phyloP scores from a whole-genome alignment of 2,888 invertebrate species.

The Himalopsyche tibetana region DNA sequence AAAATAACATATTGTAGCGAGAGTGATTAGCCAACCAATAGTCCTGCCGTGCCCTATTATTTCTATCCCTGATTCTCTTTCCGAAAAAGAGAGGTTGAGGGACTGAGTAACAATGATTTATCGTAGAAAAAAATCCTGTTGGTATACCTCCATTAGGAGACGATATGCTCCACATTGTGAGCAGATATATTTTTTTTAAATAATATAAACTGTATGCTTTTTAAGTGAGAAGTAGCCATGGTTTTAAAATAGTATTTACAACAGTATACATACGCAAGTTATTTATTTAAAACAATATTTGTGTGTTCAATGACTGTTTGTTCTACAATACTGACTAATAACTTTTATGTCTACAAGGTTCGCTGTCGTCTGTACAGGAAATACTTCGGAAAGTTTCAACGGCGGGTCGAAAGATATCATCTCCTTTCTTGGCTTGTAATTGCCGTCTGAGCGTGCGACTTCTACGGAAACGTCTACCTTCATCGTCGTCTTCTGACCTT shows the following conservation, averaged over 20 bases:
- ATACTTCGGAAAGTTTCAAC: not conserved
- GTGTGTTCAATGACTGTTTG: not conserved
- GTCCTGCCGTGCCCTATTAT: too few species aligned
- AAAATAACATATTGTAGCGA: too few species aligned
- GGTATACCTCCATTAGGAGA: too few species aligned
- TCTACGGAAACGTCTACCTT: slow-evolving; percentile 10
- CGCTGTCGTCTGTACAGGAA: not conserved
- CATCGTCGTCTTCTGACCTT: not conserved
- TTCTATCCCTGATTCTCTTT: too few species aligned
- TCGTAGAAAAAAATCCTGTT: too few species aligned
- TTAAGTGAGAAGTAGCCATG: not conserved
- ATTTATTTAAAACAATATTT: not conserved
- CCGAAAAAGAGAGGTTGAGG: too few species aligned
- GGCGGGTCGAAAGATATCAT: not conserved
- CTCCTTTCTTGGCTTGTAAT: slow-evolving; percentile 25
- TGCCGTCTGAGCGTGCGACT: slow-evolving; percentile 17
- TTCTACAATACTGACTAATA: not conserved
- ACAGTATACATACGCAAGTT: not conserved
- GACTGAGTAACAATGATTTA: too few species aligned
- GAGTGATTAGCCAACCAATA: too few species aligned
- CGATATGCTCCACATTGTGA: too few species aligned
- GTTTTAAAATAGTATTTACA: not conserved
- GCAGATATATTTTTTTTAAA: too few species aligned
- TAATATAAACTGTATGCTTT: not conserved
- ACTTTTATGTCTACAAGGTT: not conserved